Evolutionary conservation across 2,113 vertebrate genomes (phyloP).

Genomic region (Sander lucioperca): DNA sequence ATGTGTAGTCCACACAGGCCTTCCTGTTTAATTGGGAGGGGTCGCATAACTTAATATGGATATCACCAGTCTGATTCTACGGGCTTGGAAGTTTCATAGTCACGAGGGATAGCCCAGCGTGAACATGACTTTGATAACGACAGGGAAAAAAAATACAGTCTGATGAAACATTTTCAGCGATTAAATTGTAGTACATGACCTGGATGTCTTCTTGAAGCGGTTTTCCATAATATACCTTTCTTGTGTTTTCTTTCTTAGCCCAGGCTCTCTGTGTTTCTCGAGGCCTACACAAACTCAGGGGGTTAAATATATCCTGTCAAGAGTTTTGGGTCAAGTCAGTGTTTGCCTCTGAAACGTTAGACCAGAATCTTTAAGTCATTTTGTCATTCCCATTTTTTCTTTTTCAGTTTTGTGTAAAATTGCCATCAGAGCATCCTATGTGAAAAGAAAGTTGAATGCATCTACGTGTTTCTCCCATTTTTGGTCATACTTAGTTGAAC

Average conservation of each 20-base stretch:
- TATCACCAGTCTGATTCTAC: background rate
- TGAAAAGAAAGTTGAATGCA: background rate
- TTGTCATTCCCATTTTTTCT: constrained; percentile 6
- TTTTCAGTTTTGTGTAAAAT: constrained; percentile 10
- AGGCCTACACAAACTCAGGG: constrained; percentile 6
- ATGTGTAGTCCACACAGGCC: background rate
- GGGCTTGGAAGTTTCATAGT: constrained; percentile 1
- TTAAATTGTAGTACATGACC: background rate
- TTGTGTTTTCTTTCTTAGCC: background rate
- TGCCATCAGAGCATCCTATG: background rate
- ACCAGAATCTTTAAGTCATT: constrained; percentile 11
- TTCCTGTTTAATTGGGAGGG: background rate
- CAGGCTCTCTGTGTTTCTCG: background rate
- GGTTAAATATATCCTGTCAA: background rate
- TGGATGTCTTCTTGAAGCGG: background rate
- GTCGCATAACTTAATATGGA: background rate
- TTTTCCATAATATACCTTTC: constrained; percentile 1
- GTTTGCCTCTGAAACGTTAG: constrained; percentile 19
- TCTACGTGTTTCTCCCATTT: constrained; percentile 21
- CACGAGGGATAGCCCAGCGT: background rate
- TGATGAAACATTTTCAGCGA: background rate
- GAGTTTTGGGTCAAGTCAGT: constrained; percentile 6
- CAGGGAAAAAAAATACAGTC: background rate
- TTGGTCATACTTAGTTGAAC: background rate
- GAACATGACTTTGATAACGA: background rate